These are phyloP conservation scores for Vultur gryphus DNA, from an alignment of 2,797 vertebrate species.

Conservation along the genomic window DNA sequence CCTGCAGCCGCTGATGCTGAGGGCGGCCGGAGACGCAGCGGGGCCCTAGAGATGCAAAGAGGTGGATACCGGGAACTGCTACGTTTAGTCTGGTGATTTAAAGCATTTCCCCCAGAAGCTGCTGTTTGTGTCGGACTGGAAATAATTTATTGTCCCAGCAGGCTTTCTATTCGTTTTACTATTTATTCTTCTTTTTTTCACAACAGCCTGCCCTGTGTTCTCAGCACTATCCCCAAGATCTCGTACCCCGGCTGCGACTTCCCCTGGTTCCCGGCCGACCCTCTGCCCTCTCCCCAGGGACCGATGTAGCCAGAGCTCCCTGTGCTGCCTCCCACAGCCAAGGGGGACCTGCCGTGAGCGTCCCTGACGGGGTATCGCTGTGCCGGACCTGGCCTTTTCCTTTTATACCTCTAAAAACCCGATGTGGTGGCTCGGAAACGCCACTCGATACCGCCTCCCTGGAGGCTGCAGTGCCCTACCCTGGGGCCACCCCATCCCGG, in stretches of 20 bases:
- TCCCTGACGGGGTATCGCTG: neutral
- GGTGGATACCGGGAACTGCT: neutral
- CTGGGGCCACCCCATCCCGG: neutral
- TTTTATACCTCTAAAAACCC: neutral
- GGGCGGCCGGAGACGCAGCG: neutral
- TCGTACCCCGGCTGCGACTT: neutral
- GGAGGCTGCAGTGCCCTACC: neutral
- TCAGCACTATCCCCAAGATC: neutral
- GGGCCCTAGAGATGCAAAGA: neutral
- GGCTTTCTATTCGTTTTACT: neutral
- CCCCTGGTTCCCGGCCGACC: neutral
- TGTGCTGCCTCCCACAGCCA: neutral
- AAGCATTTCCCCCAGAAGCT: neutral
- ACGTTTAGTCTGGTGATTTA: neutral
- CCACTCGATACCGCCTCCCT: rapidly evolving
- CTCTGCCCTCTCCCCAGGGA: neutral
- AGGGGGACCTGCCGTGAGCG: rapidly evolving
- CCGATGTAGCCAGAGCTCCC: neutral
- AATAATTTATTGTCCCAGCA: neutral
- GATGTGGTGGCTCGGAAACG: neutral
- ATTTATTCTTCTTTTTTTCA: neutral
- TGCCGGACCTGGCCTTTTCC: neutral
- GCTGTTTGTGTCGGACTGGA: neutral
- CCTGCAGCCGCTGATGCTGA: neutral
- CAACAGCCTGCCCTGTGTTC: too few species aligned